Evolutionary conservation across 1,140 invertebrate species (phyloP).

Genomic region (Steinernema khuongi): DNA sequence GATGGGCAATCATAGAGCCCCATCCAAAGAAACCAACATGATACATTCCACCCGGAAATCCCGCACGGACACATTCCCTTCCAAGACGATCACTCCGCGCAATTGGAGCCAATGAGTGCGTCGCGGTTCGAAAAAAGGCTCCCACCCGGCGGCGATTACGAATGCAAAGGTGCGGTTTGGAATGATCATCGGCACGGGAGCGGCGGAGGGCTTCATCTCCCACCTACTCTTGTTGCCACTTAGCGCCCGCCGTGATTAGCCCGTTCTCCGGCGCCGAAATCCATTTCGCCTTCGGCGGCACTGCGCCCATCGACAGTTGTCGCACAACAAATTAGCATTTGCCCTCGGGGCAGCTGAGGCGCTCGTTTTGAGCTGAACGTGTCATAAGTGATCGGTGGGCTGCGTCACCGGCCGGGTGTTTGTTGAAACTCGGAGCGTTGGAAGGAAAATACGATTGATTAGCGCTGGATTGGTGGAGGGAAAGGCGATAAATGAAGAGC

Average conservation of each 20-base stretch:
- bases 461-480: too few relatives aligned
- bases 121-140: background rate
- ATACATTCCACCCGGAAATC: too few relatives aligned
- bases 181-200: background rate
- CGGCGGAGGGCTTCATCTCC: background rate
- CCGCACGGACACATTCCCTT: too few relatives aligned
- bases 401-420: background rate
- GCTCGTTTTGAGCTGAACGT: too few relatives aligned
- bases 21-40: too few relatives aligned
- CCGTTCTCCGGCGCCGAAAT: background rate
- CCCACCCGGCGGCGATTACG: background rate
- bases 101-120: too few relatives aligned
- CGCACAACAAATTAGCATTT: conserved; percentile 17
- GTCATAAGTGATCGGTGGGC: background rate
- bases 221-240: conserved; percentile 12
- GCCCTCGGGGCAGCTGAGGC: background rate
- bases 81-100: too few relatives aligned
- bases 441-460: too few relatives aligned
- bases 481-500: too few relatives aligned
- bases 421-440: too few relatives aligned
- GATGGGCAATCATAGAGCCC: too few relatives aligned
- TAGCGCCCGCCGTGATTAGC: background rate
- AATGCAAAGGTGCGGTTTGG: conserved; percentile 12
- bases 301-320: conserved; percentile 2
- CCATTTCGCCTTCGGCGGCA: background rate